Base-by-base conservation (phyloP, 30 jellyfish, hydroid and myxozoan genomes). In the Sanderia malayensis region DNA sequence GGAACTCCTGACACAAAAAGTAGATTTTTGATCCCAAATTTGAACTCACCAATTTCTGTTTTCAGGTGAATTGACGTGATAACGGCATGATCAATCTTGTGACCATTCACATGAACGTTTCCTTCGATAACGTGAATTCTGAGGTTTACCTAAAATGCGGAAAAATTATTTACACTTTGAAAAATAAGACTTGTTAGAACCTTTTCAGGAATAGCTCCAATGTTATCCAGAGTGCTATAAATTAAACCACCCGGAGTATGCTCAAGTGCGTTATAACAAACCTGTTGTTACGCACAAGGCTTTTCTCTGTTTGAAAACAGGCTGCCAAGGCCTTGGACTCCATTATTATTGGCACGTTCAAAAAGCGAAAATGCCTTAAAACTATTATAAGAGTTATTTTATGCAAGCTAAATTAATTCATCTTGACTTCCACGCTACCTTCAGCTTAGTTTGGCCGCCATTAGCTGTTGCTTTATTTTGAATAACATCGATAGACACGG, bases 31-130 rank as follows among this genome's bases (percentile, higher is more conserved):
- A n/a, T n/a, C n/a, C n/a, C n/a, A n/a, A n/a, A n/a, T n/a, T n/a
- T n/a, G n/a, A n/a, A n/a, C n/a, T n/a, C 20, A 82, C 94, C 84
- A 44, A 82, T 20, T 22, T 29, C 46, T 15, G 94, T 72, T 23
- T 78, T 77, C 37, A 82, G 67, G 55, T 82, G 94, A 62, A 82
- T 41, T 3, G 94, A 61, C 4, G 94, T 82, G 45, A 82, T 77
- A 62, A 82, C 86, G 23, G 86, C 32, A 47, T 82, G 94, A 31
- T 82, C 94, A 44, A 82, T 57, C 33, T 61, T 70, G 64, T 82
- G 94, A 45, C 86, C 86, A 71, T 82, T 82, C 55, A 82, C 63
- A 47, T 82, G 94, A 7, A 82, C 65, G 25, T 15, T 21, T n/a
- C 94, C 94, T 33, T 61, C 41, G 4, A 82, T 64, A 29, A 75